Evolutionary conservation across 2,797 vertebrate species (phyloP), one percentile per base, ranked within the genome.

Genomic region (Rhinogobio ventralis): DNA sequence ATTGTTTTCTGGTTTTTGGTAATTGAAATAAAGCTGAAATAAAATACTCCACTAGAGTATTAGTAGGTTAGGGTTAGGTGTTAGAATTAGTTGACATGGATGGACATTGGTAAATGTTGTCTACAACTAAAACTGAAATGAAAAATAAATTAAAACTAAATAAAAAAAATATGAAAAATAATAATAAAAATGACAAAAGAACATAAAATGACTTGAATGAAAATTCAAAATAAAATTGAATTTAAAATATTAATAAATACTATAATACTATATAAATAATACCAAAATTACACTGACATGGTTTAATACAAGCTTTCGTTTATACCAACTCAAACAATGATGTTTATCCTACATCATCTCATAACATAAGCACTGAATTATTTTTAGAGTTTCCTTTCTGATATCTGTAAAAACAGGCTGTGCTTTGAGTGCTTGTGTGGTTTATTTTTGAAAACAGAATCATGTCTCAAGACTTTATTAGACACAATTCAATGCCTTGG

Each of bases 321-420:
- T 19, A 25, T 39, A 39, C 25, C 13, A 7, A 39, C 49, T 42
- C 46, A 81, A 25, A 68, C 66, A 57, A 69, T 81, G 17, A 55
- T 57, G n/a, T 42, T 69, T 71, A 81, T 57, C 6, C 49, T 55
- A 20, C 4, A 69, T 55, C 8, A 19, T 69, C 45, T 67, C 20
- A 60, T 77, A 60, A 42, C 53, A 42, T 77, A 79, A 79, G 62
- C 77, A 67, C 25, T 51, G 20, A 49, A 49, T 79, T 67, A 36
- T 71, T 45, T 81, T 71, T 42, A n/a, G 51, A 39, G 74, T 42
- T 60, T 76, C 51, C 5, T n/a, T 25, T 81, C 33, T 6, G 66
- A 42, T 81, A 30, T 57, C 19, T 46, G 2, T 73, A 19, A n/a
- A 28, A 73, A 49, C 53, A 17, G 19, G 4, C 53, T 9, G 33